Evolutionary conservation across 2,888 invertebrate species (phyloP), one percentile per base, ranked within the genome.

Genomic region (Augochlorella aurata): DNA sequence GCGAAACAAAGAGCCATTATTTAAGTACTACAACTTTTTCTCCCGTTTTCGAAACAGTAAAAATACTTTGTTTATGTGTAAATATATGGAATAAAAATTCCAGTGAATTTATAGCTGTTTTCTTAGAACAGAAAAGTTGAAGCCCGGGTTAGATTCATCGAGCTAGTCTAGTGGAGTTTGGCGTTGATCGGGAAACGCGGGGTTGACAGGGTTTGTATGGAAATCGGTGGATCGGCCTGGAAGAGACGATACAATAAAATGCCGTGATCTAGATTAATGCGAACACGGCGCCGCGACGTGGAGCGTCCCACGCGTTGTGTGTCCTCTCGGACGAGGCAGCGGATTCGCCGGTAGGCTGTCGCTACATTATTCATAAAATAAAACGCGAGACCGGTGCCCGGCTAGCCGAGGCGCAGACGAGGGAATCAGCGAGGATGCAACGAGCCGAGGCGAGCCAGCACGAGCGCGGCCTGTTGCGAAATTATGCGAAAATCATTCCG

Each of bases 251-350:
- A 84, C 89, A 89, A 89, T 91, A 89, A 91, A 90, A 87, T 90
- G 89, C 87, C 87, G 87, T 90, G 92, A 92, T 92, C 92, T 90
- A 92, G 92, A 92, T 92, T 92, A 92, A 92, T 92, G 91, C 85
- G 85, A 83, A 38, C 38, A 38, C 81, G 82, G 88, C 84, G 38
- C 38, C 38, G 38, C 84, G 85, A 88, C 88, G 38, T 5, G 38
- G 38, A 88, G 87, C 88, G 87, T 90, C 91, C 91, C 90, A 92
- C 92, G 90, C 91, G 85, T 88, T 83, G 87, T 89, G 89, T 89
- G 90, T 88, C 88, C 90, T 76, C 79, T 90, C 71, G 38, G 38
- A 77, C 77, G 79, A 54, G 79, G 79, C 50, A 69, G 84, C 49
- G 63, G 84, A 72, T 65, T 68, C 68, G 61, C 77, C 78, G 80